These are phyloP conservation scores for Quiscalus mexicanus DNA, from an alignment of 2,113 vertebrate genomes.

Conservation along the genomic window DNA sequence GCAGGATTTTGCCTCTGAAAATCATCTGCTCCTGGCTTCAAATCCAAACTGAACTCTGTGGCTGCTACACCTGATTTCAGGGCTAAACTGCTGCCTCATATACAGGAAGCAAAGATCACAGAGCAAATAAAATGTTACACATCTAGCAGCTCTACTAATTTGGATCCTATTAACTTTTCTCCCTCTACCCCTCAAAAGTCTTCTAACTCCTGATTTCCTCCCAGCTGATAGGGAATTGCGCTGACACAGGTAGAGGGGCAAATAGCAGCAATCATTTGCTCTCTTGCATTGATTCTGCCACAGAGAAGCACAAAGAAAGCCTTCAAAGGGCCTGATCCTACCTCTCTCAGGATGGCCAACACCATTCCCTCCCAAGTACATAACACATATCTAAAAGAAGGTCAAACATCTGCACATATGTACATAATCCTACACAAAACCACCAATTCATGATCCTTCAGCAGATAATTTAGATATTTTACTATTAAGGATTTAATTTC, in stretches of 20 bases:
- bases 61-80: not conserved
- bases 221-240: not conserved
- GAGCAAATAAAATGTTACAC: not conserved
- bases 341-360: not conserved
- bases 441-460: not conserved
- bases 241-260: not conserved
- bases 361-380: not conserved
- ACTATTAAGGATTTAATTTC: constrained; percentile 3
- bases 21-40: not conserved
- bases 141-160: not conserved
- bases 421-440: not conserved
- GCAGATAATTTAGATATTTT: constrained; percentile 14
- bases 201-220: not conserved
- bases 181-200: not conserved
- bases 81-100: not conserved
- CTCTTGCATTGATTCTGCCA: not conserved
- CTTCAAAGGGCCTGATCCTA: not conserved
- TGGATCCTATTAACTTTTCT: not conserved
- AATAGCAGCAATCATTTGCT: constrained; percentile 1
- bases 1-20: not conserved
- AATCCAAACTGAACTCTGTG: too few species aligned
- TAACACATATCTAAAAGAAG: constrained; percentile 1
- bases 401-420: constrained; percentile 28
- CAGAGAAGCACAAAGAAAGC: not conserved
- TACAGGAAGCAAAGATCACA: not conserved